Evolutionary conservation across 2,797 vertebrate species (phyloP).

Genomic region (Alectoris magna): DNA sequence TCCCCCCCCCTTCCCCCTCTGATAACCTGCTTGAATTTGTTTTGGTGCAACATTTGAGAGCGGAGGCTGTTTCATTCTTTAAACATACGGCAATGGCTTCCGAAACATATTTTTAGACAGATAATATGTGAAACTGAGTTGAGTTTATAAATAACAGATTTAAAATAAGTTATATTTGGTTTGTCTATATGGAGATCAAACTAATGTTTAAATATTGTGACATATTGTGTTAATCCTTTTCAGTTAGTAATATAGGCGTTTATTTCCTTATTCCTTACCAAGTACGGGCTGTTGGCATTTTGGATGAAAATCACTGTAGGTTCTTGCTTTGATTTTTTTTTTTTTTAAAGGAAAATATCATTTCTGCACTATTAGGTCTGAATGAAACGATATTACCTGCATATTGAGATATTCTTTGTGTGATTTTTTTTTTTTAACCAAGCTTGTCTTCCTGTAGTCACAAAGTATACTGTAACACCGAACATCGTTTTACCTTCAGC

Average conservation of each 20-base stretch:
- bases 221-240: slow-evolving; percentile 86
- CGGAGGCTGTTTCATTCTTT: slow-evolving; percentile 50
- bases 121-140: slow-evolving; percentile 70
- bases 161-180: slow-evolving; percentile 85
- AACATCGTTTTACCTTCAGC: slow-evolving; percentile 86
- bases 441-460: slow-evolving; percentile 95
- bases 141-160: slow-evolving; percentile 83
- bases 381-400: slow-evolving; percentile 91
- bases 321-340: slow-evolving; percentile 87
- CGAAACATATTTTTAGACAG: slow-evolving; percentile 34
- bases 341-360: slow-evolving; percentile 76
- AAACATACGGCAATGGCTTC: slow-evolving; percentile 27
- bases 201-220: slow-evolving; percentile 82
- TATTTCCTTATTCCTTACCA: slow-evolving; percentile 76
- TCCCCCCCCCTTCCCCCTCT: slow-evolving; percentile 18
- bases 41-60: slow-evolving; percentile 63
- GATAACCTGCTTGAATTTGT: slow-evolving; percentile 79
- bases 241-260: slow-evolving; percentile 72
- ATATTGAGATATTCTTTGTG: slow-evolving; percentile 92
- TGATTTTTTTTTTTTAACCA: slow-evolving; percentile 81
- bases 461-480: slow-evolving; percentile 88
- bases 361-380: slow-evolving; percentile 92
- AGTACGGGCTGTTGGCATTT: slow-evolving; percentile 84
- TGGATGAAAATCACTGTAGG: slow-evolving; percentile 85
- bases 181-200: slow-evolving; percentile 84